Evolutionary conservation across 2,113 vertebrate genomes (phyloP).

Genomic region (Sminthopsis crassicaudata): DNA sequence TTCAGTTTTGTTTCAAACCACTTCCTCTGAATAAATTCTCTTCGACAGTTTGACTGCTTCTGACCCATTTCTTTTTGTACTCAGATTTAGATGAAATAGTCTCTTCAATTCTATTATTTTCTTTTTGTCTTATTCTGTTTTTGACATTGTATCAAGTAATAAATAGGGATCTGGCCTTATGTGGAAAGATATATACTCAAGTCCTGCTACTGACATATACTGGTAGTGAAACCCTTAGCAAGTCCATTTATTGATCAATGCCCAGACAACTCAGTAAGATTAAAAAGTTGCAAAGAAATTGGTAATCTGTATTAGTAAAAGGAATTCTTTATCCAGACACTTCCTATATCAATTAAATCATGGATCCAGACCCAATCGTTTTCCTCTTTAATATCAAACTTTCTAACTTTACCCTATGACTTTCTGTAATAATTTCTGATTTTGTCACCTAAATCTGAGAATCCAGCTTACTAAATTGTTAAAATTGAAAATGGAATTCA

Average conservation of each 20-base stretch:
- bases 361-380: not conserved
- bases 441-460: conserved; percentile 48
- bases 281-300: not conserved
- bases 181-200: not conserved
- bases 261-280: not conserved
- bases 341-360: not conserved
- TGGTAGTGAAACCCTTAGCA: not conserved
- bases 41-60: not conserved
- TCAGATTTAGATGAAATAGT: not conserved
- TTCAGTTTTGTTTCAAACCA: conserved; percentile 34
- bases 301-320: not conserved
- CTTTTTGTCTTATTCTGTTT: not conserved
- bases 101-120: not conserved
- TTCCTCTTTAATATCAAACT: conserved; percentile 27
- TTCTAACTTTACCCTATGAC: conserved; percentile 24
- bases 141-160: not conserved
- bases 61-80: not conserved
- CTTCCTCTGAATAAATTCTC: not conserved
- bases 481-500: conserved; percentile 39
- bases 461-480: conserved; percentile 26
- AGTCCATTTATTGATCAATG: not conserved
- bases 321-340: not conserved
- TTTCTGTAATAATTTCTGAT: not conserved
- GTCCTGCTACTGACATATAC: not conserved
- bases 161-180: not conserved